Base-by-base conservation (phyloP, 2,888 invertebrate species). In the Tupiocoris notatus region DNA sequence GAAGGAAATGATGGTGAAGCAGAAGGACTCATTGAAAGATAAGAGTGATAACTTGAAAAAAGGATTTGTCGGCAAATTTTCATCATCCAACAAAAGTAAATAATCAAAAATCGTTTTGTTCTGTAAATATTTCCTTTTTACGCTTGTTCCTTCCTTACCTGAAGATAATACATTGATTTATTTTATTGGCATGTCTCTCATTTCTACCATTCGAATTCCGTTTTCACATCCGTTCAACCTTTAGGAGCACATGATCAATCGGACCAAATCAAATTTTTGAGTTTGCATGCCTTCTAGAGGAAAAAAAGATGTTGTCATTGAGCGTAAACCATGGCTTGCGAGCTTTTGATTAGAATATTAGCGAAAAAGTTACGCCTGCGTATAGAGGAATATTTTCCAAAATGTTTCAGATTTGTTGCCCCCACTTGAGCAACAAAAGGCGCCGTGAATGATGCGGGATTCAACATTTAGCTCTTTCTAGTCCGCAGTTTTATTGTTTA, bases 1-100 rank as follows among this genome's bases (percentile, higher is more conserved):
- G 9, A 89, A 88, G 82, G 88, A 88, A 82, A 88, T 91, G 84
- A 85, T 89, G 78, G 85, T 87, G 80, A 89, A 88, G 80, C 86
- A 86, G 79, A 89, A 88, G 82, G 89, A 87, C 25, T 79, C 81
- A 24, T 78, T 83, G 54, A 81, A 80, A 61, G 88, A 88, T 80
- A 80, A 91, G 23, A 87, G 89, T 79, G 87, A 88, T 79, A 23
- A 1, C 18, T 24, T 75, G 23, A 75, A 64, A 24, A 56, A 65
- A 24, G 56, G 39, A 16, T 20, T 73, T 9, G 63, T 54, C 18
- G 73, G 63, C 25, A 73, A 73, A 54, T 70, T 67, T 22, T 56
- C 59, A 22, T 1, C 70, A n/a, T 17, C 70, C n/a, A 59, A 70
- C 24, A 70, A 70, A 70, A 70, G 70, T 70, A 70, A 70, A 58